phyloP scores from a whole-genome alignment of 2,113 vertebrate genomes.

The Rhinopithecus roxellana region DNA sequence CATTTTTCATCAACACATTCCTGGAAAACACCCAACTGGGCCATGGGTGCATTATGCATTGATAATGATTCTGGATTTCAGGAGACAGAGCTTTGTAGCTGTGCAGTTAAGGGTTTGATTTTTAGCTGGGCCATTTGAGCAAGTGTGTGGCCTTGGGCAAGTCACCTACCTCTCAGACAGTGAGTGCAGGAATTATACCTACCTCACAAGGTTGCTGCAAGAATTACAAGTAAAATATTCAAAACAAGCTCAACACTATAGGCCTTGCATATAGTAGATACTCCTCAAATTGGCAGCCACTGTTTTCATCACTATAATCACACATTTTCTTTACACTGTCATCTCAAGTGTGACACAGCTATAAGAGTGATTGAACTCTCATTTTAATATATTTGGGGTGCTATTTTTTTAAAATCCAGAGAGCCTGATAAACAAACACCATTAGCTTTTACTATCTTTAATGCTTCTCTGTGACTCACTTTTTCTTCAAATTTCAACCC shows the following conservation, averaged over 20 bases:
- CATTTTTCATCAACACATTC: slow-evolving; percentile 21
- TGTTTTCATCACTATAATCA: background rate
- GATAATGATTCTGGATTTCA: background rate
- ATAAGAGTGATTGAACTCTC: background rate
- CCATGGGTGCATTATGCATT: background rate
- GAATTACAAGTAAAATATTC: background rate
- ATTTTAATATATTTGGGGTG: background rate
- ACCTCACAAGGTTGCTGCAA: background rate
- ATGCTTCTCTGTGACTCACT: background rate
- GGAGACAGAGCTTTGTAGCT: background rate
- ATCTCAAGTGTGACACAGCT: background rate
- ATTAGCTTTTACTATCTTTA: background rate
- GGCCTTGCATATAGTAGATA: background rate
- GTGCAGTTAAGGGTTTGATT: background rate
- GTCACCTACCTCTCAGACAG: background rate
- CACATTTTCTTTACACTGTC: background rate
- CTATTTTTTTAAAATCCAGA: background rate
- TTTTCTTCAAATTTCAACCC: background rate
- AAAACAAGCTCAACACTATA: background rate
- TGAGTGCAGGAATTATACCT: background rate
- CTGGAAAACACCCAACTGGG: slow-evolving; percentile 29
- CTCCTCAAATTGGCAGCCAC: background rate
- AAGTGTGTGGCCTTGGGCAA: background rate
- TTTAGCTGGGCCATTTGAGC: background rate
- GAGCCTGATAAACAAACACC: background rate